Percentiles rank a stretch among this genome's conserved stretches.
phyloP scores from a whole-genome alignment of 2,113 vertebrate genomes.

The Antidorcas marsupialis region DNA sequence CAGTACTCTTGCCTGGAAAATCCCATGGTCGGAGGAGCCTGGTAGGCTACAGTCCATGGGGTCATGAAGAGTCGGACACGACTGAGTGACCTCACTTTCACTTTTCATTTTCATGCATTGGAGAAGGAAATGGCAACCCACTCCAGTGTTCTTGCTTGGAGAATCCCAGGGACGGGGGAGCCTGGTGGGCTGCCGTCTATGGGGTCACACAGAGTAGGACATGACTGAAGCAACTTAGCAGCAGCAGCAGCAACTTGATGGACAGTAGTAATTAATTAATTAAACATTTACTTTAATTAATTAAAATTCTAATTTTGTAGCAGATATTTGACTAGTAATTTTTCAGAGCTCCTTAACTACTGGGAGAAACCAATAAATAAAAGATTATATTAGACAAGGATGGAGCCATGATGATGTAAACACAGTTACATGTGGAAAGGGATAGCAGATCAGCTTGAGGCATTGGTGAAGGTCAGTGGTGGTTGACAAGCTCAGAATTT shows the following conservation, averaged over 20 bases:
- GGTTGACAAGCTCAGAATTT: background rate
- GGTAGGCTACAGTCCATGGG: too few species aligned
- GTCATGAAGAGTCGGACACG: too few species aligned
- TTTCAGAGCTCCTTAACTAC: background rate
- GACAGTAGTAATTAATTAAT: background rate
- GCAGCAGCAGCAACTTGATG: background rate
- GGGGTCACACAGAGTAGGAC: too few species aligned
- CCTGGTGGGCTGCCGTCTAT: too few species aligned
- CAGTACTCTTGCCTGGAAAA: too few species aligned
- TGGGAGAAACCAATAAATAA: background rate
- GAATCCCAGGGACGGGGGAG: too few species aligned
- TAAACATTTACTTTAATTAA: background rate
- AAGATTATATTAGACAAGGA: background rate
- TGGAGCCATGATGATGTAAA: background rate
- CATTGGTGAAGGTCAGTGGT: background rate
- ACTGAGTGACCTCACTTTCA: too few species aligned
- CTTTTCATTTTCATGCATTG: too few species aligned
- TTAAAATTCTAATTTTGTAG: conserved; percentile 17
- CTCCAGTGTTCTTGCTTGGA: too few species aligned
- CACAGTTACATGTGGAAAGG: background rate
- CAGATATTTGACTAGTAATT: background rate
- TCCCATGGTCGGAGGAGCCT: too few species aligned
- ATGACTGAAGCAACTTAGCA: too few species aligned
- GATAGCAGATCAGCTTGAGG: background rate
- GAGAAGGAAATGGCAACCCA: too few species aligned